Conservation (phyloP, 2,888 invertebrate genomes). For the Aphodius granarius region DNA sequence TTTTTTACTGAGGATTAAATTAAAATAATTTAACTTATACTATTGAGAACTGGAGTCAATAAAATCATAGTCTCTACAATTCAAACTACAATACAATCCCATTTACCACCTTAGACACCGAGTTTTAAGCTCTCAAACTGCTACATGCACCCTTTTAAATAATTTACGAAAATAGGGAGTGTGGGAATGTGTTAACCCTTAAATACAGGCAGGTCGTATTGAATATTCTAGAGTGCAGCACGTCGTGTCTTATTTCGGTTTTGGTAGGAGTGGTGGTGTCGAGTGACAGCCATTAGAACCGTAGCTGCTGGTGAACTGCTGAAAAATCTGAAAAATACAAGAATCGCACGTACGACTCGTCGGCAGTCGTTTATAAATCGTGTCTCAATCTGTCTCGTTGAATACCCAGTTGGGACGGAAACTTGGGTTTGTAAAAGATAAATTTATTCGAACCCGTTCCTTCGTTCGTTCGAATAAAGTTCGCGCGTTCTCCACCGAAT, state of each 20-base stretch:
- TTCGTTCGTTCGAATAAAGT: background rate
- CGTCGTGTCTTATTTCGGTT: background rate
- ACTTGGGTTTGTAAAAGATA: slow-evolving; percentile 39
- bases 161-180: background rate
- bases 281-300: background rate
- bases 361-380: slow-evolving; percentile 35
- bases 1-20: background rate
- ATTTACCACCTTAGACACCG: no score
- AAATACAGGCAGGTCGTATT: background rate
- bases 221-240: background rate
- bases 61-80: no score
- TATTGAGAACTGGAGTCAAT: no score
- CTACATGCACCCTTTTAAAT: background rate
- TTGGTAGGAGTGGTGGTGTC: background rate
- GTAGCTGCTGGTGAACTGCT: background rate
- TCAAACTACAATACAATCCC: no score
- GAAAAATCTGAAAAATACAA: background rate
- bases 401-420: slow-evolving; percentile 43
- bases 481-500: background rate
- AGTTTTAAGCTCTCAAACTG: no score
- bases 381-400: slow-evolving; percentile 46
- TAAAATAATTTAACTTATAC: background rate
- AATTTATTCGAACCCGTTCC: slow-evolving; percentile 34
- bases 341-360: background rate
- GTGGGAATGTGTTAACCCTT: background rate